A percentile compares a stretch with the other conserved stretches of the same genome.
Conservation (phyloP, 2,797 vertebrate genomes). For the Muraenolepis orangiensis region DNA sequence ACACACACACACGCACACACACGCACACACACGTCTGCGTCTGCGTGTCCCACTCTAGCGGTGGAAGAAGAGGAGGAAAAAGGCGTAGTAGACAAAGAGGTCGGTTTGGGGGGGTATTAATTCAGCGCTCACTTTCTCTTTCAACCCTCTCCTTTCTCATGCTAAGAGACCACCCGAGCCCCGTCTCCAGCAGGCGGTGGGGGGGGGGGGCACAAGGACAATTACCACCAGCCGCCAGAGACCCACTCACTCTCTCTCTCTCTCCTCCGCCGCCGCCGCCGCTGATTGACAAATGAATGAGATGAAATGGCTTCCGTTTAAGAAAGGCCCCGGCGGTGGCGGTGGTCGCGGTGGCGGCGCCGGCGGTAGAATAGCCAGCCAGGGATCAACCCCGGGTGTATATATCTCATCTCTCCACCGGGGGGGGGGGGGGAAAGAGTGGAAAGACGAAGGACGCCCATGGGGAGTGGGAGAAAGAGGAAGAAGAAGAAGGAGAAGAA, state of each 20-base stretch:
- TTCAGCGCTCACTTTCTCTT: constrained; percentile 64
- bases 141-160: constrained; percentile 68
- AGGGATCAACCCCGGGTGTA: constrained; percentile 64
- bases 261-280: constrained; percentile 30
- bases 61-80: constrained; percentile 62
- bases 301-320: constrained; percentile 70
- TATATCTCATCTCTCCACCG: constrained; percentile 69
- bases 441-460: constrained; percentile 53
- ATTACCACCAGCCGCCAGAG: constrained; percentile 47
- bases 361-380: constrained; percentile 47
- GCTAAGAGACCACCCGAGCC: constrained; percentile 52
- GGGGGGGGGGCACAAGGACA: constrained; percentile 62
- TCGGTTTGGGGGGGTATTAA: constrained; percentile 53
- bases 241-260: no score
- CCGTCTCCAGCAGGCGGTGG: constrained; percentile 32
- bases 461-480: constrained; percentile 29
- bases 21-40: no score
- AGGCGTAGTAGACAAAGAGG: constrained; percentile 69
- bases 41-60: constrained; percentile 55
- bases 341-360: no score
- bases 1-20: no score
- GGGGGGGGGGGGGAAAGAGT: constrained; percentile 54
- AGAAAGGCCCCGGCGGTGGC: constrained; percentile 60
- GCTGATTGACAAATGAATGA: constrained; percentile 74
- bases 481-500: background rate